Evolutionary conservation across 2,888 invertebrate species (phyloP), one percentile per base, ranked within the genome.

Genomic region (Coremacera marginata): DNA sequence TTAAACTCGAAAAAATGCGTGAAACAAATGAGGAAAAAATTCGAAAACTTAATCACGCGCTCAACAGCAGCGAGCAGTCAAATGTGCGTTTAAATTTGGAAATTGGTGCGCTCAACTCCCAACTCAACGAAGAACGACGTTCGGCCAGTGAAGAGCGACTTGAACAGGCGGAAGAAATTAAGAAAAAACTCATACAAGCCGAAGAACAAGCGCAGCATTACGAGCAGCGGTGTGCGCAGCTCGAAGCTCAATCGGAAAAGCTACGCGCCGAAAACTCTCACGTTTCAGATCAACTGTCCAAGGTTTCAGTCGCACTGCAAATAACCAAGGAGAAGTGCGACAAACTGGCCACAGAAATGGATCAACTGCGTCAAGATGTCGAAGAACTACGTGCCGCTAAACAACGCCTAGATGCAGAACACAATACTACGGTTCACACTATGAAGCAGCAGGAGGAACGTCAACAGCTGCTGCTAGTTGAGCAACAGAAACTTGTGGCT

Each of bases 71-170:
- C 1, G 86, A 88, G 62, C 76, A 82, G n/a, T 75, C 79, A 7
- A 85, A 84, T 75, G 82, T 84, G 5, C 79, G 80, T 27, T 78
- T 88, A 9, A 82, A 82, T 72, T 77, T 82, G 7, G 86, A 88
- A 77, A 80, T 87, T 34, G 86, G 85, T 11, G 84, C 81, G 0
- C 82, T 87, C 2, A 87, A 86, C 52, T 84, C 81, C 0, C 78
- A 84, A 27, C 76, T 87, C 4, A 77, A 81, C 19, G 78, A 81
- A 77, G 31, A 70, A 14, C 81, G 81, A 49, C 60, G 77, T 7
- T 70, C 74, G 5, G 78, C 80, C 9, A 78, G 51, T 67, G 75
- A 78, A 25, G 82, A 82, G 37, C 70, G 77, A 16, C 34, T 71
- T 1, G 81, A 81, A 49, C 70, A 81, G 51, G 31, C 80, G 14